Base-by-base conservation (phyloP, 2,113 vertebrate genomes). In the Rhipidura dahli region DNA sequence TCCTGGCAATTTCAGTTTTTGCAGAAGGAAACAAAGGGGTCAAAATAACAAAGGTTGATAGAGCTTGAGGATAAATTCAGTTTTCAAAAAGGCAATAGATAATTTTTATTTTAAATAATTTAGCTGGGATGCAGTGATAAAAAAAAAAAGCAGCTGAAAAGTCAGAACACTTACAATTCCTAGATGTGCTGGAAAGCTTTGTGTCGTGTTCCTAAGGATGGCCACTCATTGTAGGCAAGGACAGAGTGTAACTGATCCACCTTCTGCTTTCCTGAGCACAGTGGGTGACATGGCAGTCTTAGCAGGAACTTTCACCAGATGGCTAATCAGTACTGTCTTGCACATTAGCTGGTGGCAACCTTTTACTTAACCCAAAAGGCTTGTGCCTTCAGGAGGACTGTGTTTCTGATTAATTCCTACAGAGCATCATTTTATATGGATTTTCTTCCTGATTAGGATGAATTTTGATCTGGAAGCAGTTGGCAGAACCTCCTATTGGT, bases 271-370 rank as follows among this genome's bases (percentile, higher is more conserved):
- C 83, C 37, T 80, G 68, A 60, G 92, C 92, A 71, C 65, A 78
- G 94, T 64, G 93, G 85, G 51, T 94, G 87, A 68, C n/a, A 56
- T 45, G 83, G 95, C 92, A 90, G 26, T 73, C 92, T 90, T 82
- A 93, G 92, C 88, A 90, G 96, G 90, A 84, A 65, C 90, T 95
- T 94, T 89, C 68, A 90, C 88, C 96, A 96, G 90, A 96, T 96
- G 96, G 94, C 96, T 89, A 51, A 76, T 96, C 90, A 57, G 51
- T 30, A n/a, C 65, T 84, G 94, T 95, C 90, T 95, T 96, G 83
- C 86, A 87, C 65, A 39, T 95, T 89, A 87, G 69, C 64, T 84
- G 92, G 90, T 96, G 90, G 86, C 69, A 95, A 94, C 90, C 91
- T 94, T 84, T 92, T 92, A 30, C 77, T 91, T 89, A 64, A 69